Conservation (phyloP, 2,797 vertebrate genomes). For the Acomys russatus region DNA sequence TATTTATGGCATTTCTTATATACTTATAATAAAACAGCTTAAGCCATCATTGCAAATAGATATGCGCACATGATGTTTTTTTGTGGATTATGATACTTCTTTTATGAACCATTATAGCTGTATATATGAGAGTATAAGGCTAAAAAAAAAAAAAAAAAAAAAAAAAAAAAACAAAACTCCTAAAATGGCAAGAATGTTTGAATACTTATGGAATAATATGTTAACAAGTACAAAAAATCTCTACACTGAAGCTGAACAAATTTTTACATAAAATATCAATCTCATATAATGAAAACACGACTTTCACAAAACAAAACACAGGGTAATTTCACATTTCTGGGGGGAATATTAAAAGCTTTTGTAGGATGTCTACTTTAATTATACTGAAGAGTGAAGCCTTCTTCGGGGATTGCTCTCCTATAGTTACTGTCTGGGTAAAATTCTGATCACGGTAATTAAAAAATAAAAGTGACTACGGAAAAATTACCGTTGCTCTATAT, state of each 20-base stretch:
- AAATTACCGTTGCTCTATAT: slow-evolving; percentile 65
- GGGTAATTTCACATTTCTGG: slow-evolving; percentile 77
- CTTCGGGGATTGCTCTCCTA: slow-evolving; percentile 61
- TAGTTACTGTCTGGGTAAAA: slow-evolving; percentile 64
- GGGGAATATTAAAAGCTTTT: slow-evolving; percentile 79
- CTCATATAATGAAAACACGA: slow-evolving; percentile 78
- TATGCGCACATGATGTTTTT: slow-evolving; percentile 55
- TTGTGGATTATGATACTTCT: slow-evolving; percentile 60
- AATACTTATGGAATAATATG: slow-evolving; percentile 74
- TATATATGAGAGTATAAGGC: slow-evolving; percentile 48
- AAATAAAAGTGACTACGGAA: slow-evolving; percentile 64
- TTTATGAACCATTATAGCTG: slow-evolving; percentile 77
- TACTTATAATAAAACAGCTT: slow-evolving; percentile 80
- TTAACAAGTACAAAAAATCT: slow-evolving; percentile 60
- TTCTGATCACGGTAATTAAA: slow-evolving; percentile 78
- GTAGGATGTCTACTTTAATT: slow-evolving; percentile 80
- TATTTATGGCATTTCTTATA: slow-evolving; percentile 81
- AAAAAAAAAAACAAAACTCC: slow-evolving; percentile 3
- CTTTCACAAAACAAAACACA: slow-evolving; percentile 81
- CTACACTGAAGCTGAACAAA: slow-evolving; percentile 50
- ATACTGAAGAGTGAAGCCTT: slow-evolving; percentile 71
- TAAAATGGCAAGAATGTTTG: slow-evolving; percentile 68
- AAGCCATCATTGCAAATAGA: slow-evolving; percentile 76
- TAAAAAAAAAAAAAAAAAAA: slow-evolving; percentile 45
- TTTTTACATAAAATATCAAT: slow-evolving; percentile 71